Evolutionary conservation across 2,888 invertebrate genomes (phyloP), one percentile per base, ranked within the genome.

Genomic region (Hypselothyrea guttata): DNA sequence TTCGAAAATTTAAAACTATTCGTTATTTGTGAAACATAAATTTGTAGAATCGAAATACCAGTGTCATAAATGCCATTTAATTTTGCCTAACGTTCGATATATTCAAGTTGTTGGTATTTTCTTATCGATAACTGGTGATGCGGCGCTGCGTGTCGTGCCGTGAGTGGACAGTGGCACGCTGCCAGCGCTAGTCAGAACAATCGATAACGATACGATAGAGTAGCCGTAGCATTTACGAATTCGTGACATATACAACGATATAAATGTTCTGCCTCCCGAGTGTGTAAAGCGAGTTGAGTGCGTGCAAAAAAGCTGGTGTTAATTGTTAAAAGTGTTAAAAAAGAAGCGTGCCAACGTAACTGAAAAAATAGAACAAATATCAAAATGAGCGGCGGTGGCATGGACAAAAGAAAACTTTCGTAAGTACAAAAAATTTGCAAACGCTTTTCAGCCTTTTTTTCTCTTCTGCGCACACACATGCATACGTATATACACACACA

Each of bases 351-450:
- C 58, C 38, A 46, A 47, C 57, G 41, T 42, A 56, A 59, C 41
- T 37, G 46, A 57, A 87, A 34, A 13, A 53, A 37, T 46, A 63
- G 40, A 28, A n/a, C n/a, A n/a, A 56, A 56, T 51, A 53, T 49
- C 65, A 84, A 73, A 40, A 88, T 88, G 88, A 87, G 83, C 71
- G 86, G 86, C 67, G 89, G 77, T 82, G 86, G 86, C 71, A 89
- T 88, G 89, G 89, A 90, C 78, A 90, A 90, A 79, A 86, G 90
- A 87, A 90, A 90, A 87, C 79, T 90, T 70, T 90, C 90, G 90
- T 90, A 90, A 90, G 90, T 90, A 83, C 33, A 54, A 47, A 22
- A n/a, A 48, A 46, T 62, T 56, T 61, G 48, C 52, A 48, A 65
- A 68, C 28, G 49, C 56, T 60, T 63, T 65, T 56, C 61, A 55